Conservation (phyloP, 2,113 vertebrate genomes). For the Penelope pileata region DNA sequence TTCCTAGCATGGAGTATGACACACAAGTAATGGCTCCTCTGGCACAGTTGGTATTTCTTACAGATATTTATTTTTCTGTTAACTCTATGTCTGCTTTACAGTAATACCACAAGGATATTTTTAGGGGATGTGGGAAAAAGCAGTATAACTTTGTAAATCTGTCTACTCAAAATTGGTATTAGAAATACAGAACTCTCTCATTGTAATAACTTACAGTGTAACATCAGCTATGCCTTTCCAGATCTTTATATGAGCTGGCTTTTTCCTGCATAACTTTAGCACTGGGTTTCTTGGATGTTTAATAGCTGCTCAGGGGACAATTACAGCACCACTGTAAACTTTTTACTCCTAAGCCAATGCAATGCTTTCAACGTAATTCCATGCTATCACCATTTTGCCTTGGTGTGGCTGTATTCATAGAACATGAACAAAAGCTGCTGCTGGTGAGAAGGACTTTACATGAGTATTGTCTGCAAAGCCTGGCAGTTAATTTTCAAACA, state of each 20-base stretch:
- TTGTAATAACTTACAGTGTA: not conserved
- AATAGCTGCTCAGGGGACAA: not conserved
- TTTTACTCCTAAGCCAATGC: not conserved
- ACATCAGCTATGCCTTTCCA: not conserved
- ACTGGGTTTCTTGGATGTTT: not conserved
- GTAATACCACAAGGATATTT: not conserved
- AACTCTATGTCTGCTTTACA: not conserved
- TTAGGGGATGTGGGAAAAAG: not conserved
- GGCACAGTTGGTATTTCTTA: not conserved
- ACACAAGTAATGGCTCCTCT: not conserved
- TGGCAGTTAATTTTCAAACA: constrained; percentile 26
- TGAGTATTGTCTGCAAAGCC: not conserved
- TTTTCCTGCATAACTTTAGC: not conserved
- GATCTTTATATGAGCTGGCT: not conserved
- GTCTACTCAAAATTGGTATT: not conserved
- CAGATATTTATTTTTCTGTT: not conserved
- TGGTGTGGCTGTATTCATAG: not conserved
- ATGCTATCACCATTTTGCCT: not conserved
- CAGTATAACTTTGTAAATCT: not conserved
- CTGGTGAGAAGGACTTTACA: not conserved
- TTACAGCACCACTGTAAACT: not conserved
- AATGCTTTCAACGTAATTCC: not conserved
- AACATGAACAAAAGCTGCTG: not conserved
- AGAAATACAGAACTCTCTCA: not conserved
- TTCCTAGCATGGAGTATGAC: not conserved